These are phyloP conservation scores for Apteryx mantelli DNA, from an alignment of 2,113 vertebrate genomes.

Conservation along the genomic window DNA sequence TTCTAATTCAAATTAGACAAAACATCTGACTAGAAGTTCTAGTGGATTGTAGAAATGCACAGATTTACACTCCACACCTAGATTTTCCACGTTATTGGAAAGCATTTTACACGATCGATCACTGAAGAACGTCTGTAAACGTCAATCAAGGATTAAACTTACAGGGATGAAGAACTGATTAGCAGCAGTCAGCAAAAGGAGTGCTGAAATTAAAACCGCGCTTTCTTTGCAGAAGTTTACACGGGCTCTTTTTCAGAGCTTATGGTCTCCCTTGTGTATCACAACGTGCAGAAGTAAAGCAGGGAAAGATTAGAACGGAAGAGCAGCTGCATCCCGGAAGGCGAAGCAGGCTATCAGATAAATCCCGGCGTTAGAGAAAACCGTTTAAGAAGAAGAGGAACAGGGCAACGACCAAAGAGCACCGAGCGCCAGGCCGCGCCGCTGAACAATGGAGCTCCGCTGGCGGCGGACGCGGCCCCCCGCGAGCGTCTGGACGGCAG, in stretches of 20 bases:
- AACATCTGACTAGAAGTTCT: neutral
- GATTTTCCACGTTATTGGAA: neutral
- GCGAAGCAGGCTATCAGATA: rapidly evolving
- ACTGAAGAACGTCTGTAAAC: neutral
- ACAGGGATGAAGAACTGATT: neutral
- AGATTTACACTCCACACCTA: neutral
- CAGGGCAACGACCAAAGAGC: neutral
- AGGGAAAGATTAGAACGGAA: rapidly evolving
- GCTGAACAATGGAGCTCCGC: rapidly evolving
- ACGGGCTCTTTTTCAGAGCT: neutral
- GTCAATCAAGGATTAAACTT: neutral
- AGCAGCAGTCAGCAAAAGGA: neutral
- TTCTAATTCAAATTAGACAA: neutral
- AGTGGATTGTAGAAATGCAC: neutral
- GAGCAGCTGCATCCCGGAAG: neutral
- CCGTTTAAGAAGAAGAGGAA: neutral
- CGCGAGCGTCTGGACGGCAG: neutral
- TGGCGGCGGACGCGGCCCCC: neutral
- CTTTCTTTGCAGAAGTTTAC: neutral
- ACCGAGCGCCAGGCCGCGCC: rapidly evolving
- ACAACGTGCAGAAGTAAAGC: neutral
- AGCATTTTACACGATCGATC: neutral
- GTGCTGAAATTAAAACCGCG: neutral
- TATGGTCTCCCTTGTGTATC: rapidly evolving
- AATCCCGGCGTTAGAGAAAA: rapidly evolving